Evolutionary conservation across 2,113 vertebrate genomes (phyloP).

Genomic region (Pluvialis apricaria): DNA sequence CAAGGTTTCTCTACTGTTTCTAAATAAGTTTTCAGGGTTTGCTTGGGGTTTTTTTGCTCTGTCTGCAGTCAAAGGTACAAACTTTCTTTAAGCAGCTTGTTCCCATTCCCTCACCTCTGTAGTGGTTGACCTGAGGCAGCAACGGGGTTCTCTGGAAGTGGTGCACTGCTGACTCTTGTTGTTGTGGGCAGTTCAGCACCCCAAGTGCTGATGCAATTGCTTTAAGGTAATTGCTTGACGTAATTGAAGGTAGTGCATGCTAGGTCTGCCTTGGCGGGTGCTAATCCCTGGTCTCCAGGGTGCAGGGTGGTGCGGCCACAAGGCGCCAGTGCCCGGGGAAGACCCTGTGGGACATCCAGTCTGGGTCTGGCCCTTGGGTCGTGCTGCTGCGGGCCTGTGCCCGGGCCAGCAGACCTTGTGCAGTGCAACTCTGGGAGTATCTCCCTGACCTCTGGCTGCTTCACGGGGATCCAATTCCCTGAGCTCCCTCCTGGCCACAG

Average conservation of each 20-base stretch:
- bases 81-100: conserved; percentile 54
- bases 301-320: fast-evolving
- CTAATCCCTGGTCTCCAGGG: fast-evolving
- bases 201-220: neutral
- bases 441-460: neutral
- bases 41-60: neutral
- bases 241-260: neutral
- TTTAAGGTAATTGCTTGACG: neutral
- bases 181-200: neutral
- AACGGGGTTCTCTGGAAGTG: neutral
- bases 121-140: neutral
- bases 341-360: neutral
- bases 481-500: fast-evolving
- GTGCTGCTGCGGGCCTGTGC: fast-evolving
- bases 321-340: neutral
- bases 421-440: neutral
- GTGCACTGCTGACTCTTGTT: neutral
- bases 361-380: neutral
- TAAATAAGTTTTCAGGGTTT: neutral
- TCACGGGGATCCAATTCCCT: fast-evolving
- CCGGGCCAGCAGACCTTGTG: fast-evolving
- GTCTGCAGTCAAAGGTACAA: neutral
- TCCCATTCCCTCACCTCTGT: conserved; percentile 21
- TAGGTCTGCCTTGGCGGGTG: neutral
- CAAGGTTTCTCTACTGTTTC: conserved; percentile 56